Percentiles rank a stretch among this genome's conserved stretches.
phyloP scores from a whole-genome alignment of 2,888 invertebrate genomes.

The Rutpela maculata region DNA sequence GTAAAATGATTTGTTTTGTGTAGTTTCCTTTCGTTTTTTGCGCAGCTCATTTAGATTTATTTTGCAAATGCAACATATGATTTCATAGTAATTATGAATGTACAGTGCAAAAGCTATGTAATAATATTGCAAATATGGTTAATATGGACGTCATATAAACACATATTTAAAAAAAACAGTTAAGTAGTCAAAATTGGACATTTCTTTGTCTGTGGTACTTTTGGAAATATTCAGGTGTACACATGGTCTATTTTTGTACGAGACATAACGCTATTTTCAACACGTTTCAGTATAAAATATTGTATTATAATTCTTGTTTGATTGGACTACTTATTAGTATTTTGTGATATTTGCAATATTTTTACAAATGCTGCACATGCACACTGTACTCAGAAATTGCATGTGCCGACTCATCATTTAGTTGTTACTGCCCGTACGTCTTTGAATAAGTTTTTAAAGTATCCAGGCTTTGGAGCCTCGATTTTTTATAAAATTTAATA shows the following conservation, averaged over 20 bases:
- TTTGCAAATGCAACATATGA: background rate
- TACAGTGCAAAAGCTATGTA: background rate
- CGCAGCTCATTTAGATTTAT: conserved; percentile 30
- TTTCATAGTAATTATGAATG: background rate
- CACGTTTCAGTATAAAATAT: no score
- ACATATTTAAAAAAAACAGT: no score
- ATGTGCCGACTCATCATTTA: background rate
- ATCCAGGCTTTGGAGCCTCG: background rate
- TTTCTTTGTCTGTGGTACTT: no score
- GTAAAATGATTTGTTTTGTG: conserved; percentile 37
- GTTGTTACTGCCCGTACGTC: conserved; percentile 7
- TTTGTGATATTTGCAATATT: background rate
- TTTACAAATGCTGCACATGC: background rate
- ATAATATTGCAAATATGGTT: background rate
- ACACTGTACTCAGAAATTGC: background rate
- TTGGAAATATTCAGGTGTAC: no score
- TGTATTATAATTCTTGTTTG: no score
- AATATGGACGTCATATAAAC: no score
- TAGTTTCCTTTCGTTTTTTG: conserved; percentile 48
- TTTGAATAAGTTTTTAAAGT: background rate
- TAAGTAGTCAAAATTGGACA: no score
- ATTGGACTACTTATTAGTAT: no score
- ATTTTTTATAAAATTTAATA: conserved; percentile 3
- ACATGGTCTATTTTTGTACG: no score
- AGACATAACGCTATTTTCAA: no score